Percentiles rank a stretch among this genome's conserved stretches.
Conservation (phyloP, 2,888 invertebrate species). For the Ferdinandea cuprea region DNA sequence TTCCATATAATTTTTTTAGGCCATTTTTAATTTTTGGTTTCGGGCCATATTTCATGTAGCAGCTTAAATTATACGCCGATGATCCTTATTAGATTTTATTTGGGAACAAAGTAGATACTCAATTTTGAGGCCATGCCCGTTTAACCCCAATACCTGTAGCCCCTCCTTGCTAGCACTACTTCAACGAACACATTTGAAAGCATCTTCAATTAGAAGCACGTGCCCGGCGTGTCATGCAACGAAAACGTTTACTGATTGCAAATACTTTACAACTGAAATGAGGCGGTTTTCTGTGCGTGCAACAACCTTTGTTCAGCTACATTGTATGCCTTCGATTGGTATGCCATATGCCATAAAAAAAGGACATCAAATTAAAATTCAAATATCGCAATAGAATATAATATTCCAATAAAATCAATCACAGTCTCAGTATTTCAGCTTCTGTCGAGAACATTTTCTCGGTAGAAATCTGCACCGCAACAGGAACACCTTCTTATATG, state of each 20-base stretch:
- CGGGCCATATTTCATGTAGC: too few relatives aligned
- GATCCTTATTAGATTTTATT: too few relatives aligned
- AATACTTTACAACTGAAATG: background rate
- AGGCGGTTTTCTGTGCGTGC: too few relatives aligned
- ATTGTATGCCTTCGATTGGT: background rate
- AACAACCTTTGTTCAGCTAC: background rate
- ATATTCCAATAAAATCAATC: constrained; percentile 19
- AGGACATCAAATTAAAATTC: background rate
- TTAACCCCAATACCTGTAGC: background rate
- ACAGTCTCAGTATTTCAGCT: constrained; percentile 19
- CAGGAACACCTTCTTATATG: constrained; percentile 13
- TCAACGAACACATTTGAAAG: background rate
- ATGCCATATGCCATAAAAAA: background rate
- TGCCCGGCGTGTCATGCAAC: background rate
- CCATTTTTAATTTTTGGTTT: too few relatives aligned
- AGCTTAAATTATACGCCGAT: too few relatives aligned
- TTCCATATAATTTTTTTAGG: too few relatives aligned
- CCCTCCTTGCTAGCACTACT: background rate
- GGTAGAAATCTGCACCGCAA: background rate
- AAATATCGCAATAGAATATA: constrained; percentile 1
- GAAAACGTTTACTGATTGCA: background rate
- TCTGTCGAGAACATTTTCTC: background rate
- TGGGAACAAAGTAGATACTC: too few relatives aligned
- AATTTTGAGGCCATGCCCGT: too few relatives aligned
- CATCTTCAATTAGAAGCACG: background rate